A percentile compares a stretch with the other conserved stretches of the same genome.
Conservation (phyloP, 2,888 invertebrate species). For the Neoaliturus tenellus region DNA sequence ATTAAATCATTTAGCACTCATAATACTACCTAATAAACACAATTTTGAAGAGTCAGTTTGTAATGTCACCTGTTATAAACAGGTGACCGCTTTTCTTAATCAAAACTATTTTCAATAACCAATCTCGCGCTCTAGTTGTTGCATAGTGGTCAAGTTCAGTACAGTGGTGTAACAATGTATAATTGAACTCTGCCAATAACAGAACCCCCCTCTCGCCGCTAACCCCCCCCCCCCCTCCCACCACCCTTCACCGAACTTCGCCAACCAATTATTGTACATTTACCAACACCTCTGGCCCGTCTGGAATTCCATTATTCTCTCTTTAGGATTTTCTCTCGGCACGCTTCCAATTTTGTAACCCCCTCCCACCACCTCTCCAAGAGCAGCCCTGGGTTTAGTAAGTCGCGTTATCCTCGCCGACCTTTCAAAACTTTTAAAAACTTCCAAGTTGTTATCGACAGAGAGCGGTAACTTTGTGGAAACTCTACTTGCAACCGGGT, state of each 20-base stretch:
- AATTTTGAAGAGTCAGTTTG: no score
- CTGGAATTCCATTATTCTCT: constrained; percentile 12
- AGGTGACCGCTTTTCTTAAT: background rate
- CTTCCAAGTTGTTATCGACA: constrained; percentile 12
- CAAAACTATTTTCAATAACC: background rate
- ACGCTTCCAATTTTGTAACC: background rate
- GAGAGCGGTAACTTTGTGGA: background rate
- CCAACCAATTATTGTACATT: background rate
- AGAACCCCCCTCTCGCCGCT: background rate
- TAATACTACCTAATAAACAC: no score
- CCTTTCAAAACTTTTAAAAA: constrained; percentile 8
- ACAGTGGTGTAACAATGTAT: background rate
- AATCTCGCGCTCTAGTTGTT: background rate
- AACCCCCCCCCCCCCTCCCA: background rate
- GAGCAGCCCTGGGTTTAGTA: background rate
- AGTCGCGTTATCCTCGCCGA: background rate
- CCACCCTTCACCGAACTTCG: background rate
- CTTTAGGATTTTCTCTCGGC: background rate
- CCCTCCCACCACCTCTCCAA: background rate
- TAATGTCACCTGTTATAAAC: no score
- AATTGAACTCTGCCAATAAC: constrained; percentile 3
- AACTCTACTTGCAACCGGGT: background rate
- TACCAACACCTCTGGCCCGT: background rate
- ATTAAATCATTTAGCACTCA: no score
- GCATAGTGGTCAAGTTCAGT: background rate